A percentile compares a stretch with the other conserved stretches of the same genome.
phyloP scores from a whole-genome alignment of 2,797 vertebrate genomes.

The Fratercula arctica region DNA sequence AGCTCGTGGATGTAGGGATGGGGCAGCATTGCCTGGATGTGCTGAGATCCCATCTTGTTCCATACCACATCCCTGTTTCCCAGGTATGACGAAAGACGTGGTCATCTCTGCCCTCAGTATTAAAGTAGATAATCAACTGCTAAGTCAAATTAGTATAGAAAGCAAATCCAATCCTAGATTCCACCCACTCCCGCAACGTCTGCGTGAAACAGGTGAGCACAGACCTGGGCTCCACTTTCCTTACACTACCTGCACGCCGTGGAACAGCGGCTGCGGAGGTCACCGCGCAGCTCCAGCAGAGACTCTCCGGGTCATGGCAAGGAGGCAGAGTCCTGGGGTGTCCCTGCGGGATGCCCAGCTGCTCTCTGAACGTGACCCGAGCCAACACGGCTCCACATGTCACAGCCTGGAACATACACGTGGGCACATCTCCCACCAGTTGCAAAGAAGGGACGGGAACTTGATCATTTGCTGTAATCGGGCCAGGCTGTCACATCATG shows the following conservation, averaged over 20 bases:
- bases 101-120: not conserved
- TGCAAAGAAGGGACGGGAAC: not conserved
- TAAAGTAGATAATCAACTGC: not conserved
- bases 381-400: not conserved
- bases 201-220: not conserved
- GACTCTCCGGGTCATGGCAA: too few relatives aligned
- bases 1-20: not conserved
- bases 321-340: not conserved
- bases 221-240: not conserved
- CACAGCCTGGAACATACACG: not conserved
- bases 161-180: not conserved
- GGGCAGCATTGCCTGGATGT: not conserved
- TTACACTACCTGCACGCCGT: not conserved
- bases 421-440: not conserved
- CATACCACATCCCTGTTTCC: not conserved
- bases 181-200: not conserved
- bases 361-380: not conserved
- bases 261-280: not conserved
- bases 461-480: accelerated
- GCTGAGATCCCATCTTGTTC: not conserved
- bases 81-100: not conserved
- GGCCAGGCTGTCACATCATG: not conserved
- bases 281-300: not conserved
- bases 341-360: not conserved
- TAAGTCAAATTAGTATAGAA: not conserved